Evolutionary conservation across 2,797 vertebrate genomes (phyloP).

Genomic region (Dryobates pubescens): DNA sequence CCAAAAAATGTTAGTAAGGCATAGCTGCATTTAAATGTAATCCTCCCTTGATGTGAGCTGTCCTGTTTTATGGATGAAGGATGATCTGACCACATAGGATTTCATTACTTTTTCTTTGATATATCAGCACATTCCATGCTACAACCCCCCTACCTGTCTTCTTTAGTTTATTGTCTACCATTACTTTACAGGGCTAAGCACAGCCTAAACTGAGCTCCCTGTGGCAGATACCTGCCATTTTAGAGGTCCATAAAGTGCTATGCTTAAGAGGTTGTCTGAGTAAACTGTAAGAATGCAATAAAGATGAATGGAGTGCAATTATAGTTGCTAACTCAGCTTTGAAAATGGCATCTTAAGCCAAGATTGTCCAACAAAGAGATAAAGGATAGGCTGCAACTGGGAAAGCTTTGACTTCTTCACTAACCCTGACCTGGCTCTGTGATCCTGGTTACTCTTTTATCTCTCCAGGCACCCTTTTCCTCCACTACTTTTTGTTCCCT

Average conservation of each 20-base stretch:
- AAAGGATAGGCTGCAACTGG: neutral
- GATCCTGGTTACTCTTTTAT: neutral
- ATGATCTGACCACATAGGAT: neutral
- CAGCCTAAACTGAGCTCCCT: neutral
- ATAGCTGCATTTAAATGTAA: slow-evolving; percentile 11
- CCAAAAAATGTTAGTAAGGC: neutral
- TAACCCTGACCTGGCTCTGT: neutral
- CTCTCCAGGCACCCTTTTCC: neutral
- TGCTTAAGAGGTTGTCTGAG: neutral
- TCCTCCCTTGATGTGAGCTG: slow-evolving; percentile 9
- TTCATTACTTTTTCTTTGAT: slow-evolving; percentile 47
- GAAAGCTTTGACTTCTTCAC: neutral
- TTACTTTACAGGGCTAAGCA: neutral
- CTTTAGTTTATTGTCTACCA: slow-evolving; percentile 22
- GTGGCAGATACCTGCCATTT: neutral
- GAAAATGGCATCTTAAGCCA: slow-evolving; percentile 9
- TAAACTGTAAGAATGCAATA: slow-evolving; percentile 1
- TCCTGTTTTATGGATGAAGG: slow-evolving; percentile 29
- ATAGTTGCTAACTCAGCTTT: slow-evolving; percentile 2
- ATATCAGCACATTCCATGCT: slow-evolving; percentile 42
- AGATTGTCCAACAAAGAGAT: neutral
- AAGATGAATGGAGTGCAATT: slow-evolving; percentile 18
- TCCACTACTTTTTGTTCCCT: neutral
- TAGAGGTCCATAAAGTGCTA: neutral
- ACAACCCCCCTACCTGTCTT: slow-evolving; percentile 31